Base-by-base conservation (phyloP, 1,140 invertebrate genomes). In the Megalonaias nervosa region DNA sequence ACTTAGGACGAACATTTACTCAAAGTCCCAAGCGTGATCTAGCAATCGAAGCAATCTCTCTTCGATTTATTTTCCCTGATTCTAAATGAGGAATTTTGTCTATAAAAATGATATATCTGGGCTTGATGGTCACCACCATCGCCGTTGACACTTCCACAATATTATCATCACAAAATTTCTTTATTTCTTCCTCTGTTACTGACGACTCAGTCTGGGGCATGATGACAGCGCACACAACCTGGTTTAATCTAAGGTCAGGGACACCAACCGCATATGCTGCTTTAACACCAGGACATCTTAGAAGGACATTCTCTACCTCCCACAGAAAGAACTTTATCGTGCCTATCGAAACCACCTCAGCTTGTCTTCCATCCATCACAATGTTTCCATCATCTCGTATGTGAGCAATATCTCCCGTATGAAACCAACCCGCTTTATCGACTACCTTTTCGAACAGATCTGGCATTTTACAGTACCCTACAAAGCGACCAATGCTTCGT, bases 391-490 rank as follows among this genome's bases (percentile, higher is more conserved):
- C 75, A 4, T 19, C 11, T 26, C 74, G 71, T 23, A 81, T 69
- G 13, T 56, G 62, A 11, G 59, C 79, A 31, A 65, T 60, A 59
- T 81, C 75, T 21, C 66, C 69, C 0, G 71, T 74, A 38, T 74
- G 71, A 58, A 77, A 81, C 79, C 79, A 81, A 6, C 71, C 75
- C 21, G 38, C 19, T 38, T 61, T 60, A 38, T 81, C 75, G 14
- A 77, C 68, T 6, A 38, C 68, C 23, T 69, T 48, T 60, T 58
- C 75, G 26, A 65, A 71, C 71, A 65, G 3, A 11, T 60, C 55
- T n/a, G n/a, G 26, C 26, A 62, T 38, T 38, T 65, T 23, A 21
- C 12, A 16, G 31, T 78, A 62, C 9, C 73, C 71, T 23, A 11
- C 58, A 26, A 66, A 75, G 21, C 59, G 55, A 60, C 48, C 64